Evolutionary conservation across 2,797 vertebrate genomes (phyloP).

Genomic region (Luscinia megarhynchos): DNA sequence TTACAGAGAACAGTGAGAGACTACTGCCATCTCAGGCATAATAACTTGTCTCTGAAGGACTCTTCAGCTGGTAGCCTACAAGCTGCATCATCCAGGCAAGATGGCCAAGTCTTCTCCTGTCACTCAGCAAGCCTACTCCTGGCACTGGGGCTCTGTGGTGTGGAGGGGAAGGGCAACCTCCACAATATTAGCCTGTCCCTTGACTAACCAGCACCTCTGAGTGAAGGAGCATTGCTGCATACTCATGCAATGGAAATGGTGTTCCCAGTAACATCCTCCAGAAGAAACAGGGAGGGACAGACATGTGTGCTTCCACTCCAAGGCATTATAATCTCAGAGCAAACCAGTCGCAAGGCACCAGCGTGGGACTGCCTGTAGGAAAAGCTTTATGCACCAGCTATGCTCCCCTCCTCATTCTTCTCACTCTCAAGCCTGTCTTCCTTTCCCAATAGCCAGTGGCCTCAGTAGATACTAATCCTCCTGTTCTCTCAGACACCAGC

Average conservation of each 20-base stretch:
- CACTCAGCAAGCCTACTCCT: background rate
- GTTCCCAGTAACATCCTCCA: background rate
- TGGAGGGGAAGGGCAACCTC: background rate
- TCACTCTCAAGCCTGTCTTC: background rate
- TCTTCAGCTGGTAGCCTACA: background rate
- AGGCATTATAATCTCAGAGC: background rate
- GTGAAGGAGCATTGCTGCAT: background rate
- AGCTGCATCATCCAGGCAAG: background rate
- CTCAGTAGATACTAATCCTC: background rate
- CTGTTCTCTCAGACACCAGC: background rate
- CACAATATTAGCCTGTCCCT: background rate
- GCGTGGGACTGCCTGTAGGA: background rate
- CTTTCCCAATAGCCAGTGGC: background rate
- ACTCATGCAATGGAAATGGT: background rate
- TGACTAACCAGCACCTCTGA: background rate
- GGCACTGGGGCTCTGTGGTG: background rate
- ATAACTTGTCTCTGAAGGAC: background rate
- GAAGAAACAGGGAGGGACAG: background rate
- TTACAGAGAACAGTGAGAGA: background rate
- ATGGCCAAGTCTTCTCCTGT: background rate
- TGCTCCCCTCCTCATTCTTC: background rate
- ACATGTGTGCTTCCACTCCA: background rate
- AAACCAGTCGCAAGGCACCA: background rate
- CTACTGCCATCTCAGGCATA: background rate
- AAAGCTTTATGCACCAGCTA: background rate